phyloP scores from a whole-genome alignment of 2,888 invertebrate species.

The Drosophila niveifrons region DNA sequence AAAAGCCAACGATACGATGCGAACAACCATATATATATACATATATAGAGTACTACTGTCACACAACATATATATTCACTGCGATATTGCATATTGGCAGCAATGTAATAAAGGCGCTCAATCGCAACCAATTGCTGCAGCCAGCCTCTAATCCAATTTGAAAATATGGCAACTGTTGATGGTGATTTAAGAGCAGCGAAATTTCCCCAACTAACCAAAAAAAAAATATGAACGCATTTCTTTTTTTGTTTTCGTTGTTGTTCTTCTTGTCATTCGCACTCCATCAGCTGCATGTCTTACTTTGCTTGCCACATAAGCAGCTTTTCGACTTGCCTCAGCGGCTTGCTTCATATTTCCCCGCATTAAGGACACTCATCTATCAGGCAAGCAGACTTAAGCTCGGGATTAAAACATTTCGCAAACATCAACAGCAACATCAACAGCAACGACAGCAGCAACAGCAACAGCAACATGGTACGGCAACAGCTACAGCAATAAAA shows the following conservation, averaged over 20 bases:
- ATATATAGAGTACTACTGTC: too few species aligned
- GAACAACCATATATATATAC: not conserved
- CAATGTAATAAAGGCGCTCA: conserved; percentile 65
- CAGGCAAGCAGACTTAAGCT: conserved; percentile 34
- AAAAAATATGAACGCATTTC: too few species aligned
- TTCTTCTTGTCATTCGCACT: not conserved
- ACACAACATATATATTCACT: too few species aligned
- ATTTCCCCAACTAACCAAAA: not conserved
- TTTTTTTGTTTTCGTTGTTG: too few species aligned
- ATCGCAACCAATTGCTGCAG: conserved; percentile 46
- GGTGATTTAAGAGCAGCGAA: conserved; percentile 3
- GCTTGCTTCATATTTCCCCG: conserved; percentile 16
- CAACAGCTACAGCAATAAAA: conserved; percentile 29
- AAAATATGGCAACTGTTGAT: conserved; percentile 34
- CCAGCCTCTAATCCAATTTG: conserved; percentile 37
- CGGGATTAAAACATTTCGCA: conserved; percentile 52
- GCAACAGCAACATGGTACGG: conserved; percentile 6
- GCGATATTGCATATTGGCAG: conserved; percentile 20
- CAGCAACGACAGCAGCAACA: conserved; percentile 6
- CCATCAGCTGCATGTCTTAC: conserved; percentile 20
- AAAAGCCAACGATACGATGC: conserved; percentile 37
- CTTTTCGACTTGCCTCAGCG: conserved; percentile 25
- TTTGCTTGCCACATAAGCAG: conserved; percentile 36
- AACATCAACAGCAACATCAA: conserved; percentile 22
- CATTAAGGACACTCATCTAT: conserved; percentile 37